Evolutionary conservation across 2,113 vertebrate species (phyloP), one percentile per base, ranked within the genome.

Genomic region (Arothron firmamentum): DNA sequence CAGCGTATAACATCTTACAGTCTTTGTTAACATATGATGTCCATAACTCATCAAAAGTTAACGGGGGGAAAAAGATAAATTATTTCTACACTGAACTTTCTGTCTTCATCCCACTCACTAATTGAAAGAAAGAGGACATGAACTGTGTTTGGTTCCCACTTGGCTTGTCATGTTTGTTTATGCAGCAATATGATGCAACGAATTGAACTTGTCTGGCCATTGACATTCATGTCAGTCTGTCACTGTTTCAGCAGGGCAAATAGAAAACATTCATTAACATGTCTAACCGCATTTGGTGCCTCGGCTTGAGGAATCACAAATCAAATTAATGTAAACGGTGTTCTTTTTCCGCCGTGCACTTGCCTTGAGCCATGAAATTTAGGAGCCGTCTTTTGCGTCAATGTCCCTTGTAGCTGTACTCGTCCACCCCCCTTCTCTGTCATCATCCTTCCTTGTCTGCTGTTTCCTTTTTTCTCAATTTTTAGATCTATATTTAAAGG

Each of bases 261-360:
- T 65, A 75, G 65, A 85, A 84, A 79, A 86, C 80, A 54, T 81
- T 75, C 82, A 86, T 89, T 84, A 86, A 72, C 54, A 73, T 82
- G 80, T 86, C 78, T 84, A 79, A 87, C 81, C 87, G 72, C 74
- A 80, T 85, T 86, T 73, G 77, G 66, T 78, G 79, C 69, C 72
- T 78, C 61, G 70, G 86, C 77, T 75, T 75, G 79, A 75, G 72
- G 81, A 74, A 78, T 78, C 82, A 79, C 73, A 77, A 85, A 87
- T 86, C 70, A 79, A 80, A 87, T 85, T 81, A 79, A 59, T 74
- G 80, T 54, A 77, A 62, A 69, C 67, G 59, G 55, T 82, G 80
- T 85, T 83, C 71, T 73, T 67, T 59, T 67, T 69, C 61, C 68
- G 5, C 58, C 52, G 62, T 76, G 70, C 78, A 80, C 51, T 86